Percentiles rank a stretch among this genome's conserved stretches.
Conservation (phyloP, 2,888 invertebrate species). For the Pristionchus exspectatus region DNA sequence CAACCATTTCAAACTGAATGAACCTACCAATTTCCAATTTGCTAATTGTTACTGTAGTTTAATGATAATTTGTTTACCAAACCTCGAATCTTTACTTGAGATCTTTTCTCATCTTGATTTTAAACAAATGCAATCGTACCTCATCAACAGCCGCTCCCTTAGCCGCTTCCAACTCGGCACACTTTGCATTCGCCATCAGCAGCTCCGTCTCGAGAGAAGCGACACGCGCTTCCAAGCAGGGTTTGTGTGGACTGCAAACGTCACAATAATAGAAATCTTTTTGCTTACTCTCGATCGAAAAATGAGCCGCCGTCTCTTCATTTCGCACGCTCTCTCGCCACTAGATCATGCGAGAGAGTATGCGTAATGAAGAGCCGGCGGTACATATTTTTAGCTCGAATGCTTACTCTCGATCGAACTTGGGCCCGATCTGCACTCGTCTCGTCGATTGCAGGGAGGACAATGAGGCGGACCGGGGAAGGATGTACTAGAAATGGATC, state of each 20-base stretch:
- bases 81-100: too few species aligned
- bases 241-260: background rate
- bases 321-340: too few species aligned
- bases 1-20: too few species aligned
- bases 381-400: too few species aligned
- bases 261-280: background rate
- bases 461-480: constrained; percentile 42
- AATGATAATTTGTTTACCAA: too few species aligned
- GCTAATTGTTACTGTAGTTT: too few species aligned
- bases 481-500: constrained; percentile 48
- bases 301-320: too few species aligned
- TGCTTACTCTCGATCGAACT: constrained; percentile 39
- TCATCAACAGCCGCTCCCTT: constrained; percentile 54
- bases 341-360: too few species aligned
- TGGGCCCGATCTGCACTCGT: constrained; percentile 42
- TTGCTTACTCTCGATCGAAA: constrained; percentile 41
- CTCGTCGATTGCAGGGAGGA: constrained; percentile 29
- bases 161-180: constrained; percentile 55
- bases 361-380: too few species aligned
- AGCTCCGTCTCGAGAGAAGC: constrained; percentile 54
- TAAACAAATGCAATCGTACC: background rate
- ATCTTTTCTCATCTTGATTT: too few species aligned
- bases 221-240: constrained; percentile 46
- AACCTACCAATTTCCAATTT: too few species aligned
- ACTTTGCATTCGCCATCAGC: constrained; percentile 55